Evolutionary conservation across 2,113 vertebrate species (phyloP), one percentile per base, ranked within the genome.

Genomic region (Triplophysa siluroides): DNA sequence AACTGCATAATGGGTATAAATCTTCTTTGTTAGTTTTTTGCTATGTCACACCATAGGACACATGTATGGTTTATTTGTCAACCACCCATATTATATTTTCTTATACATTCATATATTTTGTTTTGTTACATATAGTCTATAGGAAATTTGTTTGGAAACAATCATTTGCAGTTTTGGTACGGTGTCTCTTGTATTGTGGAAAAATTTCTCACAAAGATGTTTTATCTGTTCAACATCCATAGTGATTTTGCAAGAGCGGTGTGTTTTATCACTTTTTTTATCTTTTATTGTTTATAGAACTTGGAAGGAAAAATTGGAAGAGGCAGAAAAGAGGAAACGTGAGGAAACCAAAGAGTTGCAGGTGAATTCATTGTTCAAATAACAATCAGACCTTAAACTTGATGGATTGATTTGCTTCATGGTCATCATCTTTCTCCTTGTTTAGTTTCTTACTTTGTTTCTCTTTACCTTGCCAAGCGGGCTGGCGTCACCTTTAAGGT

Each of bases 301-400:
- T 1, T 99, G 97, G 98, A 96, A 92, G 86, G 94, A 96, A 86
- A 99, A 96, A 85, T 88, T 98, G 70, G 95, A 97, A 68, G 88
- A 94, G 85, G 97, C 97, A 26, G 97, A 99, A 83, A 92, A 93
- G 78, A 94, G 94, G 61, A 99, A 99, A 86, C 90, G 89, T 63
- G 93, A 97, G 82, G 97, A 98, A 84, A 95, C 94, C 47, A 92
- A 93, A 88, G 96, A 97, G 75, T 85, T 99, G 76, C 95, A 97
- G 96, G 98, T 98, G 89, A n/a, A 65, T 76, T 11, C 14, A n/a
- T 41, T 56, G 0, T 14, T 41, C 47, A 61, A 56, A 54, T 23
- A 38, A 9, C 43, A 7, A 5, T 76, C 47, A 23, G 14, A 47
- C 41, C 33, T 63, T 18, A n/a, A 13, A 33, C 23, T 10, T 78